Evolutionary conservation across 2,113 vertebrate genomes (phyloP).

Genomic region (Heterotis niloticus): DNA sequence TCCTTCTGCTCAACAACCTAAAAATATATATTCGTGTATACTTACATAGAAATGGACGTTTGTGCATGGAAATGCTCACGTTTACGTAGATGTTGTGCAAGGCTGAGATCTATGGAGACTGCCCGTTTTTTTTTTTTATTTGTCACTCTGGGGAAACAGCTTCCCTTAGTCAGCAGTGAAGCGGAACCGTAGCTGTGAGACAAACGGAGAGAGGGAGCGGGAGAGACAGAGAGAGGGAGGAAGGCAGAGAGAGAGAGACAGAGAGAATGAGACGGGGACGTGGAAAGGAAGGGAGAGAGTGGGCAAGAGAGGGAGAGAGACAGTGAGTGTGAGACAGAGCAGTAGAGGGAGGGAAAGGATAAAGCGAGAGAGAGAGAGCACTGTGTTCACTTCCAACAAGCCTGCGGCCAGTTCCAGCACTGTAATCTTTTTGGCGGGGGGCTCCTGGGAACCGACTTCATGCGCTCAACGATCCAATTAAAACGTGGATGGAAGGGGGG

Average conservation of each 20-base stretch:
- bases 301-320: too few relatives aligned
- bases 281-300: too few relatives aligned
- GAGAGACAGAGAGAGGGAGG: slow-evolving; percentile 10
- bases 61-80: background rate
- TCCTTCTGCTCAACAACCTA: background rate
- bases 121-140: slow-evolving; percentile 19
- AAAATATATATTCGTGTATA: background rate
- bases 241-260: background rate
- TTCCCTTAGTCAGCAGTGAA: slow-evolving; percentile 37
- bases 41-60: background rate
- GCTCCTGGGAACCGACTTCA: slow-evolving; percentile 33
- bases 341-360: too few relatives aligned
- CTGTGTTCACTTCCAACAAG: slow-evolving; percentile 39
- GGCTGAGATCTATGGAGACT: slow-evolving; percentile 29
- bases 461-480: slow-evolving; percentile 36
- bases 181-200: slow-evolving; percentile 31
- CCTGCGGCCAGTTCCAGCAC: slow-evolving; percentile 40
- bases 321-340: too few relatives aligned
- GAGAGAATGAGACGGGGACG: too few relatives aligned
- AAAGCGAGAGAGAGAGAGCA: background rate
- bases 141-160: slow-evolving; percentile 28
- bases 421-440: slow-evolving; percentile 37
- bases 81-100: background rate
- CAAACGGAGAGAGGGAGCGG: background rate
- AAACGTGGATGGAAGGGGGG: slow-evolving; percentile 18